Conservation (phyloP, 2,888 invertebrate genomes). For the Drosophila maculinotata region DNA sequence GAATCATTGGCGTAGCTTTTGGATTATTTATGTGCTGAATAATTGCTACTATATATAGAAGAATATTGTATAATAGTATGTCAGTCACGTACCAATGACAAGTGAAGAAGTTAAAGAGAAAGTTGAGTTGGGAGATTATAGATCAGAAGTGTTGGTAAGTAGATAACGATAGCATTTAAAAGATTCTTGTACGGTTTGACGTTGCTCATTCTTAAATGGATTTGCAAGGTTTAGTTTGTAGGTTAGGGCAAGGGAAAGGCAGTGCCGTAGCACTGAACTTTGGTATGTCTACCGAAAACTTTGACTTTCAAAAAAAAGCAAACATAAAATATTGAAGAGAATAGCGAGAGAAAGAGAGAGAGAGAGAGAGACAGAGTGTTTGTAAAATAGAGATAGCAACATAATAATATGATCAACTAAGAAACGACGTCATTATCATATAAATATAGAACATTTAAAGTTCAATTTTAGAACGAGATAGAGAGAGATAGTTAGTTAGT, state of each 20-base stretch:
- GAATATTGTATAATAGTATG: constrained; percentile 22
- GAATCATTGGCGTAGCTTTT: constrained; percentile 48
- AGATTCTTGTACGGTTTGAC: constrained; percentile 54
- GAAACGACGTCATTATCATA: constrained; percentile 67
- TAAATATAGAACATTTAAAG: constrained; percentile 50
- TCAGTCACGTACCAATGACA: constrained; percentile 48
- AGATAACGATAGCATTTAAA: constrained; percentile 85
- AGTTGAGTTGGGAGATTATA: constrained; percentile 56
- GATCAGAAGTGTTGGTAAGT: constrained; percentile 57
- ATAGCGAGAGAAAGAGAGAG: constrained; percentile 44
- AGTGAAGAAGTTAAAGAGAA: constrained; percentile 58
- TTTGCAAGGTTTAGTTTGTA: constrained; percentile 15
- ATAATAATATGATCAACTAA: constrained; percentile 77
- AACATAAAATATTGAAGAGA: constrained; percentile 61
- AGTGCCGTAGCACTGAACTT: constrained; percentile 39
- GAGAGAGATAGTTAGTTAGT: constrained; percentile 52
- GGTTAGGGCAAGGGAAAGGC: constrained; percentile 8
- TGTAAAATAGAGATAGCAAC: constrained; percentile 59
- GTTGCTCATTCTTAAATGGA: constrained; percentile 35
- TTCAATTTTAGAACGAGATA: constrained; percentile 68
- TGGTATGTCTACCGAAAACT: constrained; percentile 40
- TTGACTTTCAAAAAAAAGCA: constrained; percentile 56
- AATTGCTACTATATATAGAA: constrained; percentile 28
- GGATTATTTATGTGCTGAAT: constrained; percentile 32
- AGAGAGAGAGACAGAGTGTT: constrained; percentile 36